Base-by-base conservation (phyloP, 37 sponge, comb jelly and placozoan genomes). In the Oopsacas minuta region DNA sequence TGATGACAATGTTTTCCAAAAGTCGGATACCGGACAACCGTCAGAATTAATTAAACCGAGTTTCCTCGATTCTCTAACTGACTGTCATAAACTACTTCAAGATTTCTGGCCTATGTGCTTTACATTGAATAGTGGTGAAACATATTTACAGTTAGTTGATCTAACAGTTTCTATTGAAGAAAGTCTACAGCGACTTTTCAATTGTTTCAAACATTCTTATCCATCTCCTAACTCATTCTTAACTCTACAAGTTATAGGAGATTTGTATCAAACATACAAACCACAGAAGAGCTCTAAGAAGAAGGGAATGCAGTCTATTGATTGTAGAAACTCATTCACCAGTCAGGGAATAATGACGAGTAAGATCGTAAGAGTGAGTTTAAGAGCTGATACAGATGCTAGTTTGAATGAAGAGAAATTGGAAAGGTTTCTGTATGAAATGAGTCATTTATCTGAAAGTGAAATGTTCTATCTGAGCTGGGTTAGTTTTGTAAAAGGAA, bases 401-500 rank as follows among this genome's bases (percentile, higher is more conserved):
- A 61, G 28, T 7, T 61, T 61, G 28, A n/a, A 61, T 25, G 3
- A 25, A 3, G 28, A 61, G 5, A 25, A 25, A 12, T 61, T 61
- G 75, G 75, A 61, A 25, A 34, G 28, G 20, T 61, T 61, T n/a
- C 30, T 61, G 75, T 61, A 61, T 12, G 28, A 34, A 61, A 61
- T 61, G 75, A 10, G 28, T 10, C 75, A 61, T 34, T n/a, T 61
- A 3, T 61, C 75, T 20, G 75, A 25, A 12, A 61, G 30, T 25
- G 75, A 61, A 12, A 20, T 61, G 17, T 61, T 61, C 75, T 61
- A 5, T n/a, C 7, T 61, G 30, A 61, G 75, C 28, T 61, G 75
- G 75, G 75, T 61, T 10, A 61, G 75, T 61, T 61, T 61, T 61
- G 75, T n/a, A 5, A 61, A 61, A 34, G 75, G 75, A 5, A 61